These are phyloP conservation scores for Philereme transversata DNA, from an alignment of 2,888 invertebrate genomes.

Conservation along the genomic window DNA sequence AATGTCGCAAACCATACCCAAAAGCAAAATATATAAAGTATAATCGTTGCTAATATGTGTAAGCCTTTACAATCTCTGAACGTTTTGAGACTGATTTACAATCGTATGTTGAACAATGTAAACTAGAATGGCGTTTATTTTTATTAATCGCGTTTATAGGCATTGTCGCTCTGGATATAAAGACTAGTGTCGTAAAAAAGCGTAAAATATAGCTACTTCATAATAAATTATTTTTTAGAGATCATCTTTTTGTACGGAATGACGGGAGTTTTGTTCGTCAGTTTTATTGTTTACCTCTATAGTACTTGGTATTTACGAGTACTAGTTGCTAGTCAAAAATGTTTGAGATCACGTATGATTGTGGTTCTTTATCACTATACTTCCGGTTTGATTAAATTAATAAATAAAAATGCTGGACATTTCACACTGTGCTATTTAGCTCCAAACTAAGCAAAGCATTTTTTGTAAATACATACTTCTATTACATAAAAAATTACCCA, in stretches of 20 bases:
- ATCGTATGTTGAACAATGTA: slow-evolving; percentile 45
- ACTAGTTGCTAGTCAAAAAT: neutral
- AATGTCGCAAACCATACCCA: too few species aligned
- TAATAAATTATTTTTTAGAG: slow-evolving; percentile 33
- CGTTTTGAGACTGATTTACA: slow-evolving; percentile 47
- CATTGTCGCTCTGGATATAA: slow-evolving; percentile 38
- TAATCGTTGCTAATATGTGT: slow-evolving; percentile 4
- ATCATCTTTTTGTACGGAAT: slow-evolving; percentile 23
- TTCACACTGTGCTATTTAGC: too few species aligned
- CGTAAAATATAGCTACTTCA: slow-evolving; percentile 31
- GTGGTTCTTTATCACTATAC: too few species aligned
- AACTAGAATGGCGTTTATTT: slow-evolving; percentile 39
- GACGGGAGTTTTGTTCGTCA: slow-evolving; percentile 18
- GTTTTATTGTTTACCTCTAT: slow-evolving; percentile 16
- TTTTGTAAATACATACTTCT: too few species aligned
- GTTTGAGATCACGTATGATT: too few species aligned
- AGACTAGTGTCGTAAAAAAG: slow-evolving; percentile 37
- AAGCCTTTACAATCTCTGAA: slow-evolving; percentile 39
- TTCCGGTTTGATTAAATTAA: too few species aligned
- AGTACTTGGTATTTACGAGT: neutral
- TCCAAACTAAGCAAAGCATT: too few species aligned
- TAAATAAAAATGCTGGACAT: too few species aligned
- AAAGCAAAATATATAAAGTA: too few species aligned
- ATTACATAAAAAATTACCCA: too few species aligned
- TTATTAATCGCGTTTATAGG: slow-evolving; percentile 39